Evolutionary conservation across 1,140 invertebrate species (phyloP), one percentile per base, ranked within the genome.

Genomic region (Pseudomyrmex concolor): DNA sequence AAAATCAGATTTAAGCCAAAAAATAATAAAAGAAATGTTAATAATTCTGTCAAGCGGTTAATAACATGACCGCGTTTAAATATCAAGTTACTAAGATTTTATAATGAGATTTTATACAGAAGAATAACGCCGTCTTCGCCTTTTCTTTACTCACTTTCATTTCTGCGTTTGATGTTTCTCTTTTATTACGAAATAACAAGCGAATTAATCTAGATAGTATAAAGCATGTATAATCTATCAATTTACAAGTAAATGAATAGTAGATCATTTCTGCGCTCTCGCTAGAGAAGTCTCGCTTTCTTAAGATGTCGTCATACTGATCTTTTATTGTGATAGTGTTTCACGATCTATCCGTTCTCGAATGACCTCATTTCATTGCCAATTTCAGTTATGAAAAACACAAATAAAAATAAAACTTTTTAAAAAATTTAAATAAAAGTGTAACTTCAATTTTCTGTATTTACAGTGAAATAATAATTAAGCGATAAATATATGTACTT

Each of bases 301-400:
- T 34, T 34, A 34, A 34, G 34, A 34, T 84, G 73, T 82, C 84
- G 68, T 63, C 59, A 72, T 89, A 89, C 85, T 84, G 85, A 84
- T 90, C 86, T 73, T 63, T 57, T 80, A 67, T 73, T 67, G 25
- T 63, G 66, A 63, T 87, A 91, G 91, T 86, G 84, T 89, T 90
- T 89, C 72, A 83, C 62, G 76, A 91, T 86, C 68, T 74, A 25
- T 50, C 67, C 83, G 88, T 78, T 80, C 34, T 34, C 86, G 72
- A 87, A 67, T 59, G 51, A 90, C 89, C 84, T 87, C 77, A 78
- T 87, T 86, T 88, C 62, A 34, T 72, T 83, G 66, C 83, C 87
- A 85, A 91, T 89, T 78, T 88, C 88, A 80, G 86, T 85, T 7
- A 34, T 34, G 5, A 34, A 7, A 34, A 34, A 34, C 34, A 34